Conservation (phyloP, 2,113 vertebrate genomes). For the Campylomormyrus numenius region DNA sequence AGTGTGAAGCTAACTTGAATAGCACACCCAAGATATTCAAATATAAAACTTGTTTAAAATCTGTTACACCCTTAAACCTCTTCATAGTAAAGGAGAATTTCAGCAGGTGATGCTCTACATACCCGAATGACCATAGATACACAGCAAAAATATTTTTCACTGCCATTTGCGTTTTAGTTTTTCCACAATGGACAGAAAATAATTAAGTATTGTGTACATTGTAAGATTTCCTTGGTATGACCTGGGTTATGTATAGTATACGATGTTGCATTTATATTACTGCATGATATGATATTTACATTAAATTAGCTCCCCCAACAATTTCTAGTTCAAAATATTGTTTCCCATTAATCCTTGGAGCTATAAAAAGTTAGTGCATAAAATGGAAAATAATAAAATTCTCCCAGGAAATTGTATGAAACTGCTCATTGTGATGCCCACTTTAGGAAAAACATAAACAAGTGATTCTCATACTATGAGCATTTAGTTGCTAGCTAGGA, state of each 20-base stretch:
- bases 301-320: neutral
- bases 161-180: neutral
- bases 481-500: neutral
- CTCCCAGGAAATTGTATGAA: neutral
- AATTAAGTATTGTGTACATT: neutral
- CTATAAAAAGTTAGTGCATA: neutral
- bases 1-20: neutral
- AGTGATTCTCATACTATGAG: neutral
- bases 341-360: neutral
- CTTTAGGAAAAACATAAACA: neutral
- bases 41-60: neutral
- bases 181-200: neutral
- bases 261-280: neutral
- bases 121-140: neutral
- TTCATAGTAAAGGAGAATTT: neutral
- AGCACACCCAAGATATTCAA: neutral
- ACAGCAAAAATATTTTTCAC: neutral
- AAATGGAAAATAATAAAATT: neutral
- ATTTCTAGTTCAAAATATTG: neutral
- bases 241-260: neutral
- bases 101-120: neutral
- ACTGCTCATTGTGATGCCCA: neutral
- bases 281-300: neutral
- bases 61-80: slow-evolving; percentile 9
- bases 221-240: neutral